Base-by-base conservation (phyloP, 2,888 invertebrate genomes). In the Cheilosia vernalis region DNA sequence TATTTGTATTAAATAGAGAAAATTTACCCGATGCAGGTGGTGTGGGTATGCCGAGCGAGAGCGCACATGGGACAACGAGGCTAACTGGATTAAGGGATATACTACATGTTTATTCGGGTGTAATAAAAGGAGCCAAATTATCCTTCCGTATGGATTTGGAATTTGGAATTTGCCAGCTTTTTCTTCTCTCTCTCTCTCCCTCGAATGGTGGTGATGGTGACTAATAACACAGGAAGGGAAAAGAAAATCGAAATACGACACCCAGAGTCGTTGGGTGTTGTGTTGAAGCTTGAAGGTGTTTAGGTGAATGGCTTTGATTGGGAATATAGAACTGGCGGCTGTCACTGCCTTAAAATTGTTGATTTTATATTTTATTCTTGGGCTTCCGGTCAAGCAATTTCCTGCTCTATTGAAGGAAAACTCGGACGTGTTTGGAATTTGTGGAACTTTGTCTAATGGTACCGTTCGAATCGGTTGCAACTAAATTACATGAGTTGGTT, bases 111-210 rank as follows among this genome's bases (percentile, higher is more conserved):
- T 86, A 86, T 82, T 86, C 86, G 82, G 82, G 77, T 86, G 86
- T 86, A 82, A 86, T 86, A 82, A 86, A 86, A 86, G 86, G 86
- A 85, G 85, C 56, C 81, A 85, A 85, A 85, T 85, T 85, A 85
- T 85, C 81, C 85, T 85, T 85, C 81, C 85, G 81, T 81, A 85
- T 85, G 85, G 85, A 85, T 85, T 85, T 74, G 76, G 77, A 85
- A 85, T 85, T 80, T 81, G 47, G 70, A 81, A 80, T 84, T 80
- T 84, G 37, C 47, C 51, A 63, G 56, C 21, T 15, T 13, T 51
- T 51, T 27, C 27, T 72, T 30, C 30, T 67, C 51, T 33, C 37
- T 17, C 61, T 6, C 51, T 33, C 37, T 17, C 61, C 2, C 27
- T 53, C 40, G 44, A 7, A 15, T 9, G 30, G 13, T 9, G 19